Evolutionary conservation across 1,140 invertebrate genomes (phyloP).

Genomic region (Drosophila arizonae): DNA sequence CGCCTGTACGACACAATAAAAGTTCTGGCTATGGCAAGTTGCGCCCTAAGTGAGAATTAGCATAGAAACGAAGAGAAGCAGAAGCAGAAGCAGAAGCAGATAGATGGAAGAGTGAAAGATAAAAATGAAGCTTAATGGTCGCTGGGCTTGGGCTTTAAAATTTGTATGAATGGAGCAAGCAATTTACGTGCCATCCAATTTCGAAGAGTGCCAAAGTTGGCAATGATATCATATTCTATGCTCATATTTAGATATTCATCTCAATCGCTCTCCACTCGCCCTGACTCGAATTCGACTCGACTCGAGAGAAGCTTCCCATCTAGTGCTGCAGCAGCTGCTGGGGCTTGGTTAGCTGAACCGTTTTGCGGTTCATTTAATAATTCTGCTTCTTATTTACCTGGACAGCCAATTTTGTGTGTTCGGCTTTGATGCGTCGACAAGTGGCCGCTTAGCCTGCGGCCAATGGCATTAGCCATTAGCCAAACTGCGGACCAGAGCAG

Average conservation of each 20-base stretch:
- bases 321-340: conserved; percentile 3
- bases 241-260: conserved; percentile 66
- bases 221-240: conserved; percentile 53
- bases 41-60: conserved; percentile 40
- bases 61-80: conserved; percentile 13
- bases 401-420: conserved; percentile 38
- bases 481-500: neutral
- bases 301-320: neutral
- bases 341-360: conserved; percentile 66
- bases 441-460: conserved; percentile 56
- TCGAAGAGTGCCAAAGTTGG: conserved; percentile 38
- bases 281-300: neutral
- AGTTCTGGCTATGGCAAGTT: conserved; percentile 53
- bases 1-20: conserved; percentile 45
- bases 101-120: conserved; percentile 10
- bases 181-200: conserved; percentile 23
- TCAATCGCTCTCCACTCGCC: conserved; percentile 7
- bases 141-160: conserved; percentile 46
- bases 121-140: conserved; percentile 40
- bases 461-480: conserved; percentile 68
- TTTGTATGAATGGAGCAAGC: conserved; percentile 40
- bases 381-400: conserved; percentile 75
- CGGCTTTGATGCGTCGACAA: conserved; percentile 41
- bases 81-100: neutral
- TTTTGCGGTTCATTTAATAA: conserved; percentile 81